Conservation (phyloP, 2,888 invertebrate species). For the Timandra comae region DNA sequence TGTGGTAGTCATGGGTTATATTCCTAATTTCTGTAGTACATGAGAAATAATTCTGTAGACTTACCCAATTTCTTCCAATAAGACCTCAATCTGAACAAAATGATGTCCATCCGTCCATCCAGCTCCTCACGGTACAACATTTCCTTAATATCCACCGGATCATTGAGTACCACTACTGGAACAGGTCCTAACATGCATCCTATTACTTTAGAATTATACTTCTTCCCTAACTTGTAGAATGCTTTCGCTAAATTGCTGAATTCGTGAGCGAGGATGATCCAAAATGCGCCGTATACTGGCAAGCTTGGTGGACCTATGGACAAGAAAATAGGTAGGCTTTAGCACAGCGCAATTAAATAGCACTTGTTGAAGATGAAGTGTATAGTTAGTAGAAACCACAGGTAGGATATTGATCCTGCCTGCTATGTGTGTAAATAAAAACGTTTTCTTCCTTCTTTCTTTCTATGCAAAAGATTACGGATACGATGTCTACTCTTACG, state of each 20-base stretch:
- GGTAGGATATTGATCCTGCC: no score
- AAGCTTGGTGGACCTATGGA: conserved; percentile 80
- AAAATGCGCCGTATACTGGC: conserved; percentile 79
- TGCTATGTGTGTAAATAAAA: no score
- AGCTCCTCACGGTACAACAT: conserved; percentile 76
- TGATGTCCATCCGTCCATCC: conserved; percentile 76
- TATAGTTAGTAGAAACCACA: no score
- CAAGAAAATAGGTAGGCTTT: no score
- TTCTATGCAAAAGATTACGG: no score
- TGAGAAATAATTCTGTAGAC: no score
- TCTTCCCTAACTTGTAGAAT: conserved; percentile 62
- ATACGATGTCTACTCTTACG: no score
- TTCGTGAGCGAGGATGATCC: conserved; percentile 71
- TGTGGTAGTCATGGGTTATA: no score
- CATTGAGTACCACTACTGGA: conserved; percentile 71
- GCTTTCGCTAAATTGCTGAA: conserved; percentile 70
- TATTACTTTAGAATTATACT: conserved; percentile 78
- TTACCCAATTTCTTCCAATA: conserved; percentile 73
- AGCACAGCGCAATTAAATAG: no score
- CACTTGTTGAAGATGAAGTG: no score
- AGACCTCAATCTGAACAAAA: conserved; percentile 67
- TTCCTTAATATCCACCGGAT: conserved; percentile 73
- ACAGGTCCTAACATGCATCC: conserved; percentile 74
- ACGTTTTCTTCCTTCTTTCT: no score
- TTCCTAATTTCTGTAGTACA: no score